Conservation (phyloP, 2,888 invertebrate genomes). For the Diarsia mendica region DNA sequence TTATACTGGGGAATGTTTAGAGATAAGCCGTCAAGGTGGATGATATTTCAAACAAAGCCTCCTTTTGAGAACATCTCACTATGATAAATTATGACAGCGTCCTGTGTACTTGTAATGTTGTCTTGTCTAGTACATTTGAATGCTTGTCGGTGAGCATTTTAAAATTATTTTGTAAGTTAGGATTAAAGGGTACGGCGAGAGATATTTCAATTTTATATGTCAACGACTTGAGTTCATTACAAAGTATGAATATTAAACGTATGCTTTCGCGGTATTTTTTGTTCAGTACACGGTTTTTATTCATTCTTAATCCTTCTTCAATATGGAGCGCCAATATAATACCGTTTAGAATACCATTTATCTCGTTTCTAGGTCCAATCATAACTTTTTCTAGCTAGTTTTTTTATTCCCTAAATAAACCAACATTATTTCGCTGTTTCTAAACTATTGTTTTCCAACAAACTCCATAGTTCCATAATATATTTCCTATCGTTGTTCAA, state of each 20-base stretch:
- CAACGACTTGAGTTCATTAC: background rate
- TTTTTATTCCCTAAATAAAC: background rate
- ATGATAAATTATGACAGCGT: conserved; percentile 42
- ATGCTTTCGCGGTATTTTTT: background rate
- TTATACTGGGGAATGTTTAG: conserved; percentile 40
- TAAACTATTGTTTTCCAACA: conserved; percentile 22
- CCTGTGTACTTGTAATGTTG: conserved; percentile 5
- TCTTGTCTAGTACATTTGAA: background rate
- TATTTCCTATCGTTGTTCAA: conserved; percentile 47
- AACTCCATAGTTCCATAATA: conserved; percentile 6
- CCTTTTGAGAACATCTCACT: conserved; percentile 32
- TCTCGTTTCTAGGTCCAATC: background rate
- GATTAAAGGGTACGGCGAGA: background rate
- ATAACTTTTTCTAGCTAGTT: background rate
- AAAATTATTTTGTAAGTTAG: background rate
- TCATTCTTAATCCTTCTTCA: background rate
- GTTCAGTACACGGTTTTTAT: background rate
- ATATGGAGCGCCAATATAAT: background rate
- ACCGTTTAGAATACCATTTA: background rate
- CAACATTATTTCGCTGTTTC: conserved; percentile 2
- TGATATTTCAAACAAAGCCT: conserved; percentile 48
- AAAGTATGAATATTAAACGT: background rate
- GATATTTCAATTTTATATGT: background rate
- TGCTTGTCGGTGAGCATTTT: background rate
- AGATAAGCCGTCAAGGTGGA: conserved; percentile 32